Percentiles rank a stretch among this genome's conserved stretches.
Conservation (phyloP, 2,797 vertebrate species). For the Mus caroli region DNA sequence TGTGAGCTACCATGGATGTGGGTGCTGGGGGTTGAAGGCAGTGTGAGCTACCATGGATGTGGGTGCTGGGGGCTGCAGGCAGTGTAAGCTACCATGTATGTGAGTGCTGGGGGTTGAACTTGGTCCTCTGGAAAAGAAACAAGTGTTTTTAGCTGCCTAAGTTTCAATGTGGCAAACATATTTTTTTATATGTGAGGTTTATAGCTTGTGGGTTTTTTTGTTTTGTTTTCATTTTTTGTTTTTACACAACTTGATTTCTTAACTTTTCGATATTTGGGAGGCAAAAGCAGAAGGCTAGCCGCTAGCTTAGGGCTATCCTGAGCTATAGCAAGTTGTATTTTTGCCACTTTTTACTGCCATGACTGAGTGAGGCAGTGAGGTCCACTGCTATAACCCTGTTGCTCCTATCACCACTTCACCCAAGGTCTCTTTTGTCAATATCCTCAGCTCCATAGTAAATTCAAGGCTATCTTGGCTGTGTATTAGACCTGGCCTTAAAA, state of each 20-base stretch:
- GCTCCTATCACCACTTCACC: no score
- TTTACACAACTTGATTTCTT: background rate
- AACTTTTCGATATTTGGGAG: background rate
- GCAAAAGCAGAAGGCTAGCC: background rate
- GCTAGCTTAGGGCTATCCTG: background rate
- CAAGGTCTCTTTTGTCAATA: no score
- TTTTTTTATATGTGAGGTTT: background rate
- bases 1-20: background rate
- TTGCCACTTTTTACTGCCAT: background rate
- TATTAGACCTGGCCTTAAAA: background rate
- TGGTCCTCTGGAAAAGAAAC: background rate
- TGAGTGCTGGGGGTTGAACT: background rate
- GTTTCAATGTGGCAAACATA: background rate
- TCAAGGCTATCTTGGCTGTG: background rate
- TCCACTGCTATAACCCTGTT: no score
- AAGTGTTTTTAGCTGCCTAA: background rate
- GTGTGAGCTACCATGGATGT: no score
- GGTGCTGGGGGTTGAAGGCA: background rate
- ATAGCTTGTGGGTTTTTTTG: background rate
- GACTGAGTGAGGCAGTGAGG: background rate
- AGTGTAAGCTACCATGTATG: background rate
- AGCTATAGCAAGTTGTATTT: background rate
- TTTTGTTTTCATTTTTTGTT: background rate
- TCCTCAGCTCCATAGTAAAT: background rate
- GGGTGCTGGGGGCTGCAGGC: no score